Evolutionary conservation across 2,797 vertebrate species (phyloP), one percentile per base, ranked within the genome.

Genomic region (Apogon talboti): DNA sequence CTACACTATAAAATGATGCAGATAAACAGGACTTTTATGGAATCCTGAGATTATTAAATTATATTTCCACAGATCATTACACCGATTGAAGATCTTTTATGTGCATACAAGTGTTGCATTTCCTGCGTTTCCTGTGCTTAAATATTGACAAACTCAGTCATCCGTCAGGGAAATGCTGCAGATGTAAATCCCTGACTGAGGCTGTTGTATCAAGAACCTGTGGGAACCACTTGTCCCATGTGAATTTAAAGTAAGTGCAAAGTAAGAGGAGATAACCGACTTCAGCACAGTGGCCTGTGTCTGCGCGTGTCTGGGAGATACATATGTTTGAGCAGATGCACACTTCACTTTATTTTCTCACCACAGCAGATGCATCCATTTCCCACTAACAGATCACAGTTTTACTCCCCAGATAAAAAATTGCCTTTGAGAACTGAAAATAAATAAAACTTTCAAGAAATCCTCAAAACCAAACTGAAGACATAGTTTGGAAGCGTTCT

Each of bases 351-450:
- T 14, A 47, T 57, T 48, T 53, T 60, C 16, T 38, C 24, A 15
- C n/a, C 4, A 56, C 24, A 52, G 33, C 15, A 35, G 41, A 51
- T 52, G 41, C 14, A 53, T 66, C 48, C 18, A 1, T 8, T 67
- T 61, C 19, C n/a, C 41, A 35, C 48, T 15, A 49, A 72, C 42
- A 77, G 51, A 57, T 61, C n/a, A 55, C 30, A 55, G 49, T 30
- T 35, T 69, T 30, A 19, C 24, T 28, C 30, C 21, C 3, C 9
- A 12, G 6, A 58, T 40, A 47, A 60, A 47, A 60, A 66, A 47
- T 57, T 81, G 65, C 47, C 67, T 68, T 53, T 78, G 55, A 78
- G 56, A 69, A 44, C 57, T 16, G 11, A 63, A 55, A n/a, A 15
- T 42, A 13, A 16, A 59, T 7, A 59, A 1, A 16, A 1, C 50